These are phyloP conservation scores for Platalea minor DNA, from an alignment of 2,797 vertebrate species.

Conservation along the genomic window DNA sequence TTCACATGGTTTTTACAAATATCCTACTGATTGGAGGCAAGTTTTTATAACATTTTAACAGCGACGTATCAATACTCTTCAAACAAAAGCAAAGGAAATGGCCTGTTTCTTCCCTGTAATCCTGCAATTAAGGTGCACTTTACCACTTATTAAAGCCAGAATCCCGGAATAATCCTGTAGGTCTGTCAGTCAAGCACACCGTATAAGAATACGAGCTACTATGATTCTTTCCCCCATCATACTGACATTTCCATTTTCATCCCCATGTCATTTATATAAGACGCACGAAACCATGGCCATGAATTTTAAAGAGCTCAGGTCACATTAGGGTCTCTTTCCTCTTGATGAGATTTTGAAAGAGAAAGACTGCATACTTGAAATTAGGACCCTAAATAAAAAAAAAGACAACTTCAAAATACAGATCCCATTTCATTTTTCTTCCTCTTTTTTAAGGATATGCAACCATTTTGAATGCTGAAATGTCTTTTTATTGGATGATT, in stretches of 20 bases:
- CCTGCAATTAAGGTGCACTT: conserved; percentile 58
- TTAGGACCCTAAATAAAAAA: background rate
- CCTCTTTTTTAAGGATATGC: background rate
- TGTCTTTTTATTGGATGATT: background rate
- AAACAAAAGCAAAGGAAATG: background rate
- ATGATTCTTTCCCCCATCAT: conserved; percentile 23
- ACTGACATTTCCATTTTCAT: conserved; percentile 70
- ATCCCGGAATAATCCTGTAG: conserved; percentile 49
- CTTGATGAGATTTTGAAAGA: conserved; percentile 39
- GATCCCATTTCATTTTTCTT: background rate
- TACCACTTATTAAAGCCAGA: conserved; percentile 54
- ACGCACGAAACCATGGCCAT: background rate
- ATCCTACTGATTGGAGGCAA: background rate
- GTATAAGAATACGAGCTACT: background rate
- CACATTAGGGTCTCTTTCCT: conserved; percentile 4
- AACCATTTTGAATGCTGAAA: background rate
- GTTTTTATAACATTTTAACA: background rate
- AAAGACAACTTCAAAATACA: background rate
- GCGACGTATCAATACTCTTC: background rate
- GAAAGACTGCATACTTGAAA: background rate
- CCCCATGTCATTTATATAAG: conserved; percentile 46
- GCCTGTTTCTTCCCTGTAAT: background rate
- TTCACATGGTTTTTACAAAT: background rate
- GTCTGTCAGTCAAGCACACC: conserved; percentile 16
- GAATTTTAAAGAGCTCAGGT: conserved; percentile 62